phyloP scores from a whole-genome alignment of 1,140 invertebrate genomes.

The Drosophila equinoxialis region DNA sequence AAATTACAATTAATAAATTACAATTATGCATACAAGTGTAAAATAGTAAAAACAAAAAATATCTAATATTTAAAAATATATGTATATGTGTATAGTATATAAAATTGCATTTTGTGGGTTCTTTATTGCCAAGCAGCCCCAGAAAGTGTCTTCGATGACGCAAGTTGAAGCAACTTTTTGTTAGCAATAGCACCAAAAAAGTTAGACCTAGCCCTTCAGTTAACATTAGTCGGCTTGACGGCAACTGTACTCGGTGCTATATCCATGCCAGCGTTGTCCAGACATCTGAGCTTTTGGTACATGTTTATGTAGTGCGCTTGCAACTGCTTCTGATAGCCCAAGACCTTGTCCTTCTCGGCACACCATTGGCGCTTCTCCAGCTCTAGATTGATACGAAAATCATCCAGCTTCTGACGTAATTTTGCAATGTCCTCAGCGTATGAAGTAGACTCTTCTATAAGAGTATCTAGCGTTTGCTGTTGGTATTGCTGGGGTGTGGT shows the following conservation, averaged over 20 bases:
- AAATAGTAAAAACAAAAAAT: constrained; percentile 52
- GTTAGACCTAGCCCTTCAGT: constrained; percentile 6
- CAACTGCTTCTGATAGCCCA: constrained; percentile 76
- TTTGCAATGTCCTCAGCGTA: constrained; percentile 80
- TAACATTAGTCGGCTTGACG: constrained; percentile 25
- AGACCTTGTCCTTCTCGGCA: constrained; percentile 76
- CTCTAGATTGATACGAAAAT: constrained; percentile 74
- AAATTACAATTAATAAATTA: constrained; percentile 63
- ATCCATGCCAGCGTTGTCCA: constrained; percentile 45
- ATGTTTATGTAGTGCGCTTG: constrained; percentile 81
- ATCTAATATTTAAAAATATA: constrained; percentile 44
- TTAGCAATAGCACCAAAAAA: constrained; percentile 15
- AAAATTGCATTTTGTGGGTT: constrained; percentile 46
- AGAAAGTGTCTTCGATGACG: too few relatives aligned
- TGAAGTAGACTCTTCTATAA: constrained; percentile 76
- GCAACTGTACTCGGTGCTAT: neutral
- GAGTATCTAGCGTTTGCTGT: constrained; percentile 66
- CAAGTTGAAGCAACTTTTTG: too few relatives aligned
- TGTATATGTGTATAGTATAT: constrained; percentile 31
- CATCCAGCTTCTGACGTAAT: constrained; percentile 70
- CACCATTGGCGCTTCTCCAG: constrained; percentile 79
- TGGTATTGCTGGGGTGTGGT: constrained; percentile 49
- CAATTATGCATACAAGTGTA: constrained; percentile 38
- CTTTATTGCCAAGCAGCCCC: neutral
- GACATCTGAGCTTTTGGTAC: constrained; percentile 79